Evolutionary conservation across 2,797 vertebrate species (phyloP), one percentile per base, ranked within the genome.

Genomic region (Bovichtus diacanthus): DNA sequence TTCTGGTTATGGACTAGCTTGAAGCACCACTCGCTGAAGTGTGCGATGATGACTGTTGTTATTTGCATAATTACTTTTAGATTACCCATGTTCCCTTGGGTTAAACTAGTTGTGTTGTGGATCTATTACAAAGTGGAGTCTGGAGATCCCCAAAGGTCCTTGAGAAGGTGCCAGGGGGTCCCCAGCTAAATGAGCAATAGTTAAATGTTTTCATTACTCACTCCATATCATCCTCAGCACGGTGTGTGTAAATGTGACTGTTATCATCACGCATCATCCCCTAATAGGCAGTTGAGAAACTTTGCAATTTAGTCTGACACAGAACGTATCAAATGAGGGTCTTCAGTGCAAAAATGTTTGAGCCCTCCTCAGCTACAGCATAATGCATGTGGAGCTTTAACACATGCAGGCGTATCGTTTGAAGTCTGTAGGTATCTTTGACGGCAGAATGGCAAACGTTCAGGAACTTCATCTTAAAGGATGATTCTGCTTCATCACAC

Each of bases 31-130:
- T 79, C 39, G 18, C 55, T 70, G 38, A 58, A 72, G 60, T 76
- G 63, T 78, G 58, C 15, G 7, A 54, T 66, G 71, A 85, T 68
- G 63, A 58, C 78, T 70, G 76, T 79, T 90, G 80, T 81, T 87
- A 46, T 82, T 60, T 70, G 50, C 58, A 7, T 89, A 77, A 87
- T 89, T 78, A 69, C 63, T 39, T 50, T 78, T 64, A 74, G 55
- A 83, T 83, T 77, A 73, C 55, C 68, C 70, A 46, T 6, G 3
- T 38, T 70, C 61, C 70, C 60, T n/a, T 54, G 47, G 78, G 76
- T 76, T 81, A 31, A 82, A 70, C 36, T 41, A 56, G 31, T 50
- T 41, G 50, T 47, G 41, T 55, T 69, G 43, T 44, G 34, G 53
- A 76, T 58, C 2, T 49, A 18, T 71, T 64, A 61, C 55, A 74